Evolutionary conservation across 2,113 vertebrate species (phyloP).

Genomic region (Sebastes fasciatus): DNA sequence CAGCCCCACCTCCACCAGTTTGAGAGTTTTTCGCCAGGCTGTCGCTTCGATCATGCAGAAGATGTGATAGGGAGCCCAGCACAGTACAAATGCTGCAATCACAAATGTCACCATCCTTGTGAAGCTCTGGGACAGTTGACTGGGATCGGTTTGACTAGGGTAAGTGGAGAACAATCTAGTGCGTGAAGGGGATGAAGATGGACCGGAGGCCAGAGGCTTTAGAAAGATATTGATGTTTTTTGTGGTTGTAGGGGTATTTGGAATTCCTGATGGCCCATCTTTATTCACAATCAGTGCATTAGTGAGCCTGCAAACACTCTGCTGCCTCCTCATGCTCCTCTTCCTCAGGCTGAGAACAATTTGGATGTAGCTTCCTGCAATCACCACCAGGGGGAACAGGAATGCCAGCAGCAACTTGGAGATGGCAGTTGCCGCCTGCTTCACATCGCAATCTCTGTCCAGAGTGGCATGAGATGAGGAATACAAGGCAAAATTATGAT

Average conservation of each 20-base stretch:
- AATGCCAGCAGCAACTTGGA: constrained; percentile 88
- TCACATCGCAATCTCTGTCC: constrained; percentile 63
- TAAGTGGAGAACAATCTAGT: not conserved
- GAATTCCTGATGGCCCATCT: not conserved
- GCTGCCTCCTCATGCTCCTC: constrained; percentile 79
- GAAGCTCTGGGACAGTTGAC: constrained; percentile 84
- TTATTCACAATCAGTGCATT: constrained; percentile 1
- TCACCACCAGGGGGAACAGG: constrained; percentile 86
- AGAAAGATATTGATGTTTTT: constrained; percentile 3
- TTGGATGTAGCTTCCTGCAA: constrained; percentile 86
- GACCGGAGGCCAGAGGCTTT: not conserved
- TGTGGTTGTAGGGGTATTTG: not conserved
- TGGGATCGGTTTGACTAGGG: not conserved
- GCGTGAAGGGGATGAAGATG: not conserved
- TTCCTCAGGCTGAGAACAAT: constrained; percentile 84
- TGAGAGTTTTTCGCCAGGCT: constrained; percentile 5
- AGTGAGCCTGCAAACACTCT: constrained; percentile 37
- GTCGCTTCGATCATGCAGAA: constrained; percentile 87
- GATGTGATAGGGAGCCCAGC: constrained; percentile 91
- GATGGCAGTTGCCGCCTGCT: constrained; percentile 78
- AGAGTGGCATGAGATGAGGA: constrained; percentile 23
- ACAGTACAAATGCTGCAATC: constrained; percentile 88
- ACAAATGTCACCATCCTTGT: constrained; percentile 90
- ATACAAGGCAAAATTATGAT: constrained; percentile 83
- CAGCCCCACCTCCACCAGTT: constrained; percentile 64